Evolutionary conservation across 2,113 vertebrate species (phyloP).

Genomic region (Taxidea taxus): DNA sequence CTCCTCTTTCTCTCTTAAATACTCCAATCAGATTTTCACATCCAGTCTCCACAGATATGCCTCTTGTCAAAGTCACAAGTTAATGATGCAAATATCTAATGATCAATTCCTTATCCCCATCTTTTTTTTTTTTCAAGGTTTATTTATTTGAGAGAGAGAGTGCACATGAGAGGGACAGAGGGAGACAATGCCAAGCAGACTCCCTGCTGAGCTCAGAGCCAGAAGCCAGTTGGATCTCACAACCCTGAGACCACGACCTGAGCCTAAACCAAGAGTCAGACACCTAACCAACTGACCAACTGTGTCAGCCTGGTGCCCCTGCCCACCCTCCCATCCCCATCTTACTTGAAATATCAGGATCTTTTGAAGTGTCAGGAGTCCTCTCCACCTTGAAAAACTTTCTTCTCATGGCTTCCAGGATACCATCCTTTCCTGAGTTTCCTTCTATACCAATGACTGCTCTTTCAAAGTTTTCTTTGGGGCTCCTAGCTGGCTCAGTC

Average conservation of each 20-base stretch:
- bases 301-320: too few relatives aligned
- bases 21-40: not conserved
- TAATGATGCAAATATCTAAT: not conserved
- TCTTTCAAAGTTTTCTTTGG: not conserved
- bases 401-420: not conserved
- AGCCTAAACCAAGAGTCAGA: not conserved
- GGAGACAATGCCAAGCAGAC: not conserved
- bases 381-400: not conserved
- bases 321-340: not conserved
- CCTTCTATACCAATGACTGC: not conserved
- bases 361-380: not conserved
- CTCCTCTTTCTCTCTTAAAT: not conserved
- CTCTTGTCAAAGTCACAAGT: not conserved
- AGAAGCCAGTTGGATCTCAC: not conserved
- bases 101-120: not conserved
- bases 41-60: not conserved
- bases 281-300: not conserved
- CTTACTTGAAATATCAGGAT: not conserved
- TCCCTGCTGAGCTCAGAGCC: not conserved
- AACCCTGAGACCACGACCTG: not conserved
- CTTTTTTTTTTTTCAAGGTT: not conserved
- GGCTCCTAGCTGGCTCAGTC: not conserved
- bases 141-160: not conserved
- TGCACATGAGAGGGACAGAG: not conserved
- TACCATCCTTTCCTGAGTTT: not conserved